Conservation (phyloP, 1,140 invertebrate species). For the Orchestia grillus region DNA sequence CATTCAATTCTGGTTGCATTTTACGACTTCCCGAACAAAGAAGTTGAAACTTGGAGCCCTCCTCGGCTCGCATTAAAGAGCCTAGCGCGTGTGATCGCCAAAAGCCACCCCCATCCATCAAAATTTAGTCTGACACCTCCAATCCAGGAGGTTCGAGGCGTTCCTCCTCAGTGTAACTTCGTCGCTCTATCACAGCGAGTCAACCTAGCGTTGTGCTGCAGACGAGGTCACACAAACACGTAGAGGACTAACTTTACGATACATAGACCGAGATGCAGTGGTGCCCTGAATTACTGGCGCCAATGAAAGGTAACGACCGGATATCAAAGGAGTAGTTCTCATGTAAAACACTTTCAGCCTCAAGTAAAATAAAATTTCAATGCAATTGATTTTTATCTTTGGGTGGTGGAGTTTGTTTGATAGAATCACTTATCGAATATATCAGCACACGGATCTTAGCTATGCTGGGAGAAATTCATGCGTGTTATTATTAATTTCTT, state of each 20-base stretch:
- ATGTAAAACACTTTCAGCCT: not conserved
- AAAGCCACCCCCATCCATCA: constrained; percentile 54
- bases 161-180: constrained; percentile 36
- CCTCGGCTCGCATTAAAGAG: constrained; percentile 39
- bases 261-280: not conserved
- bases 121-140: constrained; percentile 54
- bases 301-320: not conserved
- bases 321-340: not conserved
- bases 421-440: too few species aligned
- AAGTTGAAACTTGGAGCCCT: constrained; percentile 49
- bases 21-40: constrained; percentile 54
- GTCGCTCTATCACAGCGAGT: constrained; percentile 35
- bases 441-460: too few species aligned
- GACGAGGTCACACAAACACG: not conserved
- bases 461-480: too few species aligned
- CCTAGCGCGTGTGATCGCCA: constrained; percentile 56
- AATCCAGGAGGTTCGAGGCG: constrained; percentile 38
- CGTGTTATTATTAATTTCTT: too few species aligned
- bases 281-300: not conserved
- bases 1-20: constrained; percentile 54
- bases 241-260: not conserved
- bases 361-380: not conserved
- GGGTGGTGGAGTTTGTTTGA: too few species aligned
- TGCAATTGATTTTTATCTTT: not conserved
- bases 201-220: not conserved